Percentiles rank a stretch among this genome's conserved stretches.
phyloP scores from a whole-genome alignment of 1,140 invertebrate genomes.

The Drosophila bocki region DNA sequence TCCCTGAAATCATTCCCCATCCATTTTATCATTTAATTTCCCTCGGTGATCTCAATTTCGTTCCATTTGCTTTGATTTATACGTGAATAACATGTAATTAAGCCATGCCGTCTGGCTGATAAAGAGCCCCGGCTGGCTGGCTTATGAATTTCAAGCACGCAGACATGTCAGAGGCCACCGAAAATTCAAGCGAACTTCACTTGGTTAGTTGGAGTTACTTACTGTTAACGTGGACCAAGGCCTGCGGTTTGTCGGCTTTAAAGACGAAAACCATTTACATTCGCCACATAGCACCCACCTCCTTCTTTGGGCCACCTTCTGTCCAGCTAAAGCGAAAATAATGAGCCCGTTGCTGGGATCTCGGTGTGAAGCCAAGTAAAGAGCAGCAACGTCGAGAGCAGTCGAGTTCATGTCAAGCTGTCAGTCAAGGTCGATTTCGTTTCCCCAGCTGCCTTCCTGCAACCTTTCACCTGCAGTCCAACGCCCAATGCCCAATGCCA shows the following conservation, averaged over 20 bases:
- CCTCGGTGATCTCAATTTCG: constrained; percentile 18
- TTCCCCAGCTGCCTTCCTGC: constrained; percentile 43
- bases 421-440: constrained; percentile 83
- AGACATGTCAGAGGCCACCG: constrained; percentile 20
- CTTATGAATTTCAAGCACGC: constrained; percentile 56
- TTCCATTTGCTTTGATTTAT: constrained; percentile 38
- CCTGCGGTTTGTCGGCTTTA: constrained; percentile 63
- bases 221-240: constrained; percentile 14
- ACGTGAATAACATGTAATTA: constrained; percentile 46
- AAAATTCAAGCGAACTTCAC: constrained; percentile 24
- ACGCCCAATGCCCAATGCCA: not conserved
- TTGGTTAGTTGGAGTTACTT: constrained; percentile 36
- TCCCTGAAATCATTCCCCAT: too few species aligned
- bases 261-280: constrained; percentile 45
- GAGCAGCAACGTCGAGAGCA: constrained; percentile 62
- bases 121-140: constrained; percentile 11
- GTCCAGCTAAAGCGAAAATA: constrained; percentile 80
- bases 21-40: constrained; percentile 22
- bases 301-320: constrained; percentile 29
- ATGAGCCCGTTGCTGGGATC: constrained; percentile 69
- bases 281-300: not conserved
- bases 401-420: constrained; percentile 81
- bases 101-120: constrained; percentile 35
- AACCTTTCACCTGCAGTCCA: constrained; percentile 5
- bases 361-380: constrained; percentile 49